phyloP scores from a whole-genome alignment of 2,888 invertebrate species.

The Erebia palarica region DNA sequence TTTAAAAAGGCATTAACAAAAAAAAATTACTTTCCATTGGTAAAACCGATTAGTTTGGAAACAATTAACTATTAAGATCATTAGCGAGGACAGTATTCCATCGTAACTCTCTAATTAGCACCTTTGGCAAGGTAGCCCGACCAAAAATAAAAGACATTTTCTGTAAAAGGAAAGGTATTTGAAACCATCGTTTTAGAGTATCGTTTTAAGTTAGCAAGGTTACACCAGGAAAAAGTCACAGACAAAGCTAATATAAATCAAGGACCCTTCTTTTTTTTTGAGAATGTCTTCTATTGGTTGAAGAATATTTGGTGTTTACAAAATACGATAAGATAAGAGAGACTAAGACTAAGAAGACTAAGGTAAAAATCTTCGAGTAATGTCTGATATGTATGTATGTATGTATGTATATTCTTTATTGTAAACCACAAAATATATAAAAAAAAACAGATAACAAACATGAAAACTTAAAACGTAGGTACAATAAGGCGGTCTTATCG shows the following conservation, averaged over 20 bases:
- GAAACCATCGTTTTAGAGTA: background rate
- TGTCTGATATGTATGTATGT: too few relatives aligned
- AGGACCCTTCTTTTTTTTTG: background rate
- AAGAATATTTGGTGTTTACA: background rate
- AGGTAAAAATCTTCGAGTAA: too few relatives aligned
- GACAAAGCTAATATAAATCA: background rate
- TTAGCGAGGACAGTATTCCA: conserved; percentile 30
- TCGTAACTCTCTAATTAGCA: conserved; percentile 21
- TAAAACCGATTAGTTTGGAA: conserved; percentile 28
- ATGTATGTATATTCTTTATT: too few relatives aligned
- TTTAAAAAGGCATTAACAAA: conserved; percentile 12
- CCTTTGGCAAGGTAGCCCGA: conserved; percentile 17
- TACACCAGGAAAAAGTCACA: background rate
- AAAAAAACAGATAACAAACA: too few relatives aligned
- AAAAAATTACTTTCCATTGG: conserved; percentile 7
- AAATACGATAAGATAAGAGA: background rate
- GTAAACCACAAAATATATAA: too few relatives aligned
- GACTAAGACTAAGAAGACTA: too few relatives aligned
- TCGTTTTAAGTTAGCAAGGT: background rate
- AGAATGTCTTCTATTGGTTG: background rate
- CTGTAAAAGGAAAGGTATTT: background rate
- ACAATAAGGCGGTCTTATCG: too few relatives aligned
- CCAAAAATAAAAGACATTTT: background rate
- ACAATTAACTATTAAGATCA: conserved; percentile 32
- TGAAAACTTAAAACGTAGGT: too few relatives aligned